Percentiles rank a stretch among this genome's conserved stretches.
Conservation (phyloP, 2,113 vertebrate genomes). For the Pimephales promelas region DNA sequence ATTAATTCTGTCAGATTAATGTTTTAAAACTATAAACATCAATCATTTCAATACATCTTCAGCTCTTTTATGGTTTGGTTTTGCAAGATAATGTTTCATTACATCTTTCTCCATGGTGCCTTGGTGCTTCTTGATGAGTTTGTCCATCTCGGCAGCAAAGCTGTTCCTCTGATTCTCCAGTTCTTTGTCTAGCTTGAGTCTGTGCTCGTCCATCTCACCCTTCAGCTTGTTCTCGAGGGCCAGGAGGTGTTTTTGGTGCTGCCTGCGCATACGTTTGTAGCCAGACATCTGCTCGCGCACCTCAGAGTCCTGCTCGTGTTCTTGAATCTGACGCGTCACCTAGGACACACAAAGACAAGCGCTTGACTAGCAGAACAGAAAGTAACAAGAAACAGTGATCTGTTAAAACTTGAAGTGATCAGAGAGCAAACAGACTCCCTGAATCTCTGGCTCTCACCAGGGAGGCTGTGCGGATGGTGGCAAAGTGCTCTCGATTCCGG, state of each 20-base stretch:
- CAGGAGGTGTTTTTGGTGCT: conserved; percentile 98
- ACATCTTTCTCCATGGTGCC: conserved; percentile 98
- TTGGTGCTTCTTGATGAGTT: conserved; percentile 96
- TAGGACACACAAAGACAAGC: conserved; percentile 60
- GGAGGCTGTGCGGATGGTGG: conserved; percentile 96
- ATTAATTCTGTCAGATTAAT: not conserved
- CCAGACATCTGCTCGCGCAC: conserved; percentile 97
- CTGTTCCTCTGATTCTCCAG: conserved; percentile 96
- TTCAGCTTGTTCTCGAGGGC: conserved; percentile 98
- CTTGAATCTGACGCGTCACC: conserved; percentile 98
- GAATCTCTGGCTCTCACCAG: conserved; percentile 77
- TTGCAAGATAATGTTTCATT: conserved; percentile 41
- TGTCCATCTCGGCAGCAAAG: conserved; percentile 97
- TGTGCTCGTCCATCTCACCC: conserved; percentile 97
- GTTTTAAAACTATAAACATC: not conserved
- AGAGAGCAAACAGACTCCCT: not conserved
- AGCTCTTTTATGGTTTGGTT: not conserved
- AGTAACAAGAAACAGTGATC: not conserved
- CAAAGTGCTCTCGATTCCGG: conserved; percentile 97
- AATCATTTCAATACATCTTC: not conserved
- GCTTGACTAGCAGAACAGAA: not conserved
- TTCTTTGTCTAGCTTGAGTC: conserved; percentile 97
- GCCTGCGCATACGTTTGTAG: conserved; percentile 97
- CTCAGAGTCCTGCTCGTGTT: conserved; percentile 97
- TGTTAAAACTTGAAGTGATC: not conserved